Evolutionary conservation across 1,140 invertebrate genomes (phyloP).

Genomic region (Achatina immaculata): DNA sequence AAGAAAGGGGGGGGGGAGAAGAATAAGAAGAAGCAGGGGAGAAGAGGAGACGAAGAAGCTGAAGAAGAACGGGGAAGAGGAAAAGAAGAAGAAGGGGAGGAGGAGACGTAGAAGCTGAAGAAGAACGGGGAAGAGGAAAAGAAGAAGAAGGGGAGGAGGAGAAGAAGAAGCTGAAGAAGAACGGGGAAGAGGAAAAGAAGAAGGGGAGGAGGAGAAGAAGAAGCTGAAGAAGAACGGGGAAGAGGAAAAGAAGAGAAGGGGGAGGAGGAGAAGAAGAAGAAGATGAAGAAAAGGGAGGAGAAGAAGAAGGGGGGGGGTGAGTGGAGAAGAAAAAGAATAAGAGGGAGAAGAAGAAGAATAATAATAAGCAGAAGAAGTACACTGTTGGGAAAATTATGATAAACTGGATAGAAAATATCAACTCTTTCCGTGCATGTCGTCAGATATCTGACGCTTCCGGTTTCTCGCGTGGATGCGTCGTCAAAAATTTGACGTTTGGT

Average conservation of each 20-base stretch:
- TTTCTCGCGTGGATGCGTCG: too few species aligned
- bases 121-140: neutral
- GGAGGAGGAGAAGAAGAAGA: neutral
- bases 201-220: neutral
- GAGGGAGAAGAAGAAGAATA: too few species aligned
- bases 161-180: neutral
- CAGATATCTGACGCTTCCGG: too few species aligned
- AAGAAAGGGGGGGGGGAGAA: neutral
- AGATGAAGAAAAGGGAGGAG: neutral
- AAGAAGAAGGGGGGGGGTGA: too few species aligned
- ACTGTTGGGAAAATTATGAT: too few species aligned
- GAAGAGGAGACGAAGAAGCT: neutral
- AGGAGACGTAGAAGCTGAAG: too few species aligned
- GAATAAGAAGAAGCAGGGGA: neutral
- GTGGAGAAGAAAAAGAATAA: too few species aligned
- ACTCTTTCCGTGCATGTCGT: too few species aligned
- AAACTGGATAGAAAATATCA: too few species aligned
- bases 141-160: neutral
- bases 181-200: neutral
- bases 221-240: neutral
- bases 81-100: neutral
- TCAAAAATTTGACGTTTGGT: too few species aligned
- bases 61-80: neutral
- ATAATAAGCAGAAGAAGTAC: too few species aligned
- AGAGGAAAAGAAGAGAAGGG: neutral